Percentiles rank a stretch among this genome's conserved stretches.
These are phyloP conservation scores for Zaprionus camerounensis DNA, from an alignment of 1,140 invertebrate genomes.

Conservation along the genomic window DNA sequence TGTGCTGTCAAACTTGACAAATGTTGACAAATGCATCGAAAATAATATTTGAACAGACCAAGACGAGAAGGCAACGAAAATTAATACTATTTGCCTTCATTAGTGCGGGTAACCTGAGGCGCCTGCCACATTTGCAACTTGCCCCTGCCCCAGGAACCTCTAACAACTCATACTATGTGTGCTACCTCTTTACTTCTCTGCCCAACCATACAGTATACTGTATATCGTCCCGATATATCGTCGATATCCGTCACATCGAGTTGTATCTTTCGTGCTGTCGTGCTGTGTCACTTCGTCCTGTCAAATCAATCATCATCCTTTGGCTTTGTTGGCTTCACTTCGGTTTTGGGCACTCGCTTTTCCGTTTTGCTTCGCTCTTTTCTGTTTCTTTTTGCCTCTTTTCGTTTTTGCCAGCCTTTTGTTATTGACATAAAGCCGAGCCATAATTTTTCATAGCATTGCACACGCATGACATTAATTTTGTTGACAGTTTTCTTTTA, in stretches of 20 bases:
- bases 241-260: constrained; percentile 38
- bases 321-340: constrained; percentile 17
- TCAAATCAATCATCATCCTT: constrained; percentile 83
- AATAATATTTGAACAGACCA: constrained; percentile 65
- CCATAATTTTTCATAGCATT: constrained; percentile 82
- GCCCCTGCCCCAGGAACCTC: no score
- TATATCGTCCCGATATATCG: background rate
- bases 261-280: constrained; percentile 26
- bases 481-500: constrained; percentile 84
- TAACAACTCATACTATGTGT: constrained; percentile 36
- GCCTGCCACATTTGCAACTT: constrained; percentile 12
- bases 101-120: constrained; percentile 72
- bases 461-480: constrained; percentile 83
- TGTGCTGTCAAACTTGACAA: constrained; percentile 78
- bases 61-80: constrained; percentile 31
- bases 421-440: constrained; percentile 78
- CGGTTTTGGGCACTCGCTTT: constrained; percentile 8
- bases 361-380: constrained; percentile 11
- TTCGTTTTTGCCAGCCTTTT: constrained; percentile 52
- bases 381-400: constrained; percentile 13
- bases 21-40: constrained; percentile 81
- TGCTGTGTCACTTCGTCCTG: constrained; percentile 55
- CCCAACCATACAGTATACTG: background rate
- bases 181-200: constrained; percentile 6
- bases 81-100: constrained; percentile 80